Base-by-base conservation (phyloP, 2,113 vertebrate species). In the Trematocara marginatum region DNA sequence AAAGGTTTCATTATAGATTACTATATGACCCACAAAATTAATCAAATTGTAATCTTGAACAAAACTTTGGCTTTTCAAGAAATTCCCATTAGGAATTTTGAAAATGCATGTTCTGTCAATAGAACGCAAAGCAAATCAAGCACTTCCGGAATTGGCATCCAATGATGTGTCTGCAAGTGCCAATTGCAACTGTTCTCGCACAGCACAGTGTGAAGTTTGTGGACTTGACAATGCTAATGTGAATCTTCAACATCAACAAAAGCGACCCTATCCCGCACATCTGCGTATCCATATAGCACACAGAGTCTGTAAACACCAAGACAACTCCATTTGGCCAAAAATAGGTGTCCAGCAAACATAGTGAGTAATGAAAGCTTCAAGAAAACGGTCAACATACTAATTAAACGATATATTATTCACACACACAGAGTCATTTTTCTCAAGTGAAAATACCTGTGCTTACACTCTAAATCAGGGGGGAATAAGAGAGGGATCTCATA, bases 141-240 rank as follows among this genome's bases (percentile, higher is more conserved):
- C 0, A 1, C 38, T 71, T 0, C 4, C 7, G 0, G 12, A 26
- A 42, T 45, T 42, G 2, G 10, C 16, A 35, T n/a, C 0, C 9
- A 18, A 10, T 13, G n/a, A 69, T 42, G 64, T 69, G 64, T 5
- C 64, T 69, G 35, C 6, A 69, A 40, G 61, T 5, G n/a, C n/a
- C n/a, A 69, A 20, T 42, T 23, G 38, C n/a, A 69, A 40, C 64
- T 40, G 64, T 40, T 20, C 64, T 40, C 3, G 0, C 38, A 42
- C 64, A 23, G 35, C n/a, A 42, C 35, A 23, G 38, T 23, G 35
- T 18, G 29, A 61, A 18, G 29, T 69, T 42, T 69, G 0, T 0
- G 34, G 34, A 40, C 61, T 40, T 0, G 10, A 38, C 20, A 71
- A 42, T 10, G 0, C 12, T 71, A 45, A 45, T 12, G 35, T 23